Conservation (phyloP, 2,888 invertebrate genomes). For the Tachina grossa region DNA sequence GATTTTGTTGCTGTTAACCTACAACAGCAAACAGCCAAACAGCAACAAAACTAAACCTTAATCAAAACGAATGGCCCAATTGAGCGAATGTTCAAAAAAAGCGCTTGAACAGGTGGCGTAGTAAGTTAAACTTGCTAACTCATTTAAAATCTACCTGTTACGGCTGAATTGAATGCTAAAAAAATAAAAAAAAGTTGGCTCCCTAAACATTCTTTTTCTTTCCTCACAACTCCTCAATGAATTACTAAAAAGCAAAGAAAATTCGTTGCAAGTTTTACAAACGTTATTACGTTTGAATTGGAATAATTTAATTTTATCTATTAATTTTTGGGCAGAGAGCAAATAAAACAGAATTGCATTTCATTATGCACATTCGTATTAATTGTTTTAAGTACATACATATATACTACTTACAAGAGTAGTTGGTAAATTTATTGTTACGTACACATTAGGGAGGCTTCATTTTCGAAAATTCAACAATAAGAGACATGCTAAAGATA, state of each 20-base stretch:
- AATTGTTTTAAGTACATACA: slow-evolving; percentile 23
- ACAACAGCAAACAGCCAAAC: slow-evolving; percentile 25
- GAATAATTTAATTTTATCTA: slow-evolving; percentile 46
- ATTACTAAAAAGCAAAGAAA: slow-evolving; percentile 19
- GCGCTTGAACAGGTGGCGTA: slow-evolving; percentile 50
- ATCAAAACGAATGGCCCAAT: slow-evolving; percentile 53
- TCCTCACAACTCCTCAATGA: slow-evolving; percentile 18
- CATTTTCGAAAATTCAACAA: background rate
- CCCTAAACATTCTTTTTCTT: background rate
- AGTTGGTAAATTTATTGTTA: background rate
- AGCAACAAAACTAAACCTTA: slow-evolving; percentile 37
- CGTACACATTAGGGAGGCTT: slow-evolving; percentile 6
- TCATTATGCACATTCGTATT: slow-evolving; percentile 37
- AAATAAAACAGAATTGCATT: slow-evolving; percentile 25
- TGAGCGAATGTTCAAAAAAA: slow-evolving; percentile 45
- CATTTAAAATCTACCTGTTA: slow-evolving; percentile 16
- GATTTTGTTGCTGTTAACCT: slow-evolving; percentile 60
- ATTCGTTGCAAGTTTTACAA: slow-evolving; percentile 17
- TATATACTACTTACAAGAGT: slow-evolving; percentile 12
- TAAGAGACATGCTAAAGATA: background rate
- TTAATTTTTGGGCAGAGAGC: slow-evolving; percentile 40
- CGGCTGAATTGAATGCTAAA: background rate
- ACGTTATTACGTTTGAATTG: slow-evolving; percentile 54
- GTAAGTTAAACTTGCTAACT: slow-evolving; percentile 46
- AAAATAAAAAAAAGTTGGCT: slow-evolving; percentile 1